These are phyloP conservation scores for Nannoperca obscura DNA, from an alignment of 2,797 vertebrate genomes.

Conservation along the genomic window DNA sequence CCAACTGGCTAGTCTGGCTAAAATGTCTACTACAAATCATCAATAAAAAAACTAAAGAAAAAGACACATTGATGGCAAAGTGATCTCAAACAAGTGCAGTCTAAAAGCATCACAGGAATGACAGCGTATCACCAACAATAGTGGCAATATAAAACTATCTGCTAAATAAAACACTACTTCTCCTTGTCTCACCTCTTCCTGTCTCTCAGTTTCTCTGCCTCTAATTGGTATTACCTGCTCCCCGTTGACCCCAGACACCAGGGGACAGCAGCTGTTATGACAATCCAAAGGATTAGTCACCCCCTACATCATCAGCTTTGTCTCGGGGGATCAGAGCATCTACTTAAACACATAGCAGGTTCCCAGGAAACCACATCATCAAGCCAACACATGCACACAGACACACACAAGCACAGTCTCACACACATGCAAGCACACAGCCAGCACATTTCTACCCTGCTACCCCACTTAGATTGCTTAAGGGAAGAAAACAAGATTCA, in stretches of 20 bases:
- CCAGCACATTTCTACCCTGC: constrained; percentile 31
- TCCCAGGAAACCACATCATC: constrained; percentile 63
- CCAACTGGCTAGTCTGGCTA: neutral
- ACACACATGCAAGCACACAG: constrained; percentile 9
- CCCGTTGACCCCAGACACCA: constrained; percentile 49
- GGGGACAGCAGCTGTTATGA: constrained; percentile 55
- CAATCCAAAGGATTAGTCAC: constrained; percentile 58
- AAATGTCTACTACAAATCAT: neutral
- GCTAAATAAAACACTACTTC: neutral
- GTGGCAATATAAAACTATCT: neutral
- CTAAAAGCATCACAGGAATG: neutral
- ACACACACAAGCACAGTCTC: constrained; percentile 20
- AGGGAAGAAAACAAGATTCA: constrained; percentile 55
- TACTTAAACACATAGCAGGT: constrained; percentile 56
- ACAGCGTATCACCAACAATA: neutral
- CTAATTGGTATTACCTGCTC: constrained; percentile 59
- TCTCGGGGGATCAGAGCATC: constrained; percentile 52
- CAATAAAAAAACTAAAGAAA: neutral
- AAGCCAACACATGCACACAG: constrained; percentile 27
- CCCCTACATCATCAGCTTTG: constrained; percentile 57
- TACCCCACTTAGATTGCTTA: constrained; percentile 61
- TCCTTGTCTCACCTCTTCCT: neutral
- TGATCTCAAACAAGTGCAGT: too few relatives aligned
- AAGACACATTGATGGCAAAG: neutral
- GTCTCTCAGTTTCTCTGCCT: constrained; percentile 26